Percentiles rank a stretch among this genome's conserved stretches.
phyloP scores from a whole-genome alignment of 2,888 invertebrate genomes.

The Tanytarsus gracilentus region DNA sequence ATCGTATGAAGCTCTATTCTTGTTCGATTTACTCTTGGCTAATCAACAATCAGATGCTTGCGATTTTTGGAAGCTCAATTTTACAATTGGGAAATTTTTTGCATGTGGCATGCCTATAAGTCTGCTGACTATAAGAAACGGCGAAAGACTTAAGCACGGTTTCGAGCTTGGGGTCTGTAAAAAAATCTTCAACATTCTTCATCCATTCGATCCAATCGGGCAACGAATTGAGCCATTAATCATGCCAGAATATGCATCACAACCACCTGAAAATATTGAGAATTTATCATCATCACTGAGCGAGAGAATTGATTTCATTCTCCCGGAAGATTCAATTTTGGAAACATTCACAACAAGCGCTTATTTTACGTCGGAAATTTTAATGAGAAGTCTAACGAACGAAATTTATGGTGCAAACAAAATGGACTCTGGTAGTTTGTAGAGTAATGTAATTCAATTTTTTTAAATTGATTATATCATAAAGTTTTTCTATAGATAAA shows the following conservation, averaged over 20 bases:
- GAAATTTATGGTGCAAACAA: slow-evolving; percentile 20
- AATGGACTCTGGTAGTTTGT: slow-evolving; percentile 24
- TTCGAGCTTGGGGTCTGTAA: background rate
- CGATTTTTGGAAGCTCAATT: slow-evolving; percentile 18
- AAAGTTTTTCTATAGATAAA: background rate
- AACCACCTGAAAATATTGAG: slow-evolving; percentile 8
- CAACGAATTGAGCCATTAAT: slow-evolving; percentile 22
- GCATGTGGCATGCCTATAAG: slow-evolving; percentile 18
- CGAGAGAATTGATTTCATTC: slow-evolving; percentile 9
- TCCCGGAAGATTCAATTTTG: slow-evolving; percentile 13
- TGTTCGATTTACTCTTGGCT: slow-evolving; percentile 5
- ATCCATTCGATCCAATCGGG: slow-evolving; percentile 13
- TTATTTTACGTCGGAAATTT: slow-evolving; percentile 17
- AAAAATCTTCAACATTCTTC: slow-evolving; percentile 20
- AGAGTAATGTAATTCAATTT: background rate
- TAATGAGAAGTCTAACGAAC: slow-evolving; percentile 10
- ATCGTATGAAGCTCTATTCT: slow-evolving; percentile 20
- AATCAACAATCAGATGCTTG: background rate
- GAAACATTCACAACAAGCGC: background rate
- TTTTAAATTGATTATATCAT: background rate
- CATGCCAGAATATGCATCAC: background rate
- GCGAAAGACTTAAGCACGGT: background rate
- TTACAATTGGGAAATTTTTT: slow-evolving; percentile 1
- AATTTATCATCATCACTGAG: background rate
- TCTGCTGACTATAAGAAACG: slow-evolving; percentile 12